A percentile compares a stretch with the other conserved stretches of the same genome.
Conservation (phyloP, 2,113 vertebrate species). For the Elephantulus edwardii region DNA sequence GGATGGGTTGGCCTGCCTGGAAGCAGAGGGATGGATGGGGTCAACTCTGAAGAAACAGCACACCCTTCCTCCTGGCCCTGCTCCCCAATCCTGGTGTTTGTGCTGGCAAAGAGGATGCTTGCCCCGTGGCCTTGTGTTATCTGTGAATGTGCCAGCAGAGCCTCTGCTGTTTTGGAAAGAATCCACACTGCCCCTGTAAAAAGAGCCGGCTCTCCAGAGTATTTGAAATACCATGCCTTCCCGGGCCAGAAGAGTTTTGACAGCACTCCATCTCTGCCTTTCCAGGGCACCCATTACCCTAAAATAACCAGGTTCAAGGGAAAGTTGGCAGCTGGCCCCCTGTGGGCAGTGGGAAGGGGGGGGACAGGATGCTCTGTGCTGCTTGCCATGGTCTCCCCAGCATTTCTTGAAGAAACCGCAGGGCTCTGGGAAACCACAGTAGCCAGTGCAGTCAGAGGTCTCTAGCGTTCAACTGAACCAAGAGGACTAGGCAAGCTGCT, state of each 20-base stretch:
- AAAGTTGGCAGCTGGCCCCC: neutral
- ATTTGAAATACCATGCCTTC: neutral
- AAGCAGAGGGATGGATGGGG: neutral
- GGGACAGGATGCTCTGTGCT: neutral
- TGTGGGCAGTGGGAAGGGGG: rapidly evolving
- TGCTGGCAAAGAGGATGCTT: neutral
- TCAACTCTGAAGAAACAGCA: slow-evolving; percentile 12
- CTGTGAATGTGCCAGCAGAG: slow-evolving; percentile 1
- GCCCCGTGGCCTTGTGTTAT: neutral
- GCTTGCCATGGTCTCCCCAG: neutral
- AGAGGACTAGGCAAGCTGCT: neutral
- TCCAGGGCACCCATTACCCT: neutral
- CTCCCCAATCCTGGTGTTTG: neutral
- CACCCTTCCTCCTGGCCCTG: neutral
- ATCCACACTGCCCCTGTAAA: neutral
- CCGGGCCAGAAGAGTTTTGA: neutral
- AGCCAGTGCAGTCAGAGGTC: neutral
- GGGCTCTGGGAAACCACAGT: neutral
- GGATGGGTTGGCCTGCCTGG: neutral
- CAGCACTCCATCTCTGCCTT: neutral
- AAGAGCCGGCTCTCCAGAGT: neutral
- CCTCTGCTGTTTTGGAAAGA: slow-evolving; percentile 55
- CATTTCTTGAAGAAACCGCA: neutral
- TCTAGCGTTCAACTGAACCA: neutral
- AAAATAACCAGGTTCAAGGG: neutral